Evolutionary conservation across 1,140 invertebrate genomes (phyloP), one percentile per base, ranked within the genome.

Genomic region (Aphidius gifuensis): DNA sequence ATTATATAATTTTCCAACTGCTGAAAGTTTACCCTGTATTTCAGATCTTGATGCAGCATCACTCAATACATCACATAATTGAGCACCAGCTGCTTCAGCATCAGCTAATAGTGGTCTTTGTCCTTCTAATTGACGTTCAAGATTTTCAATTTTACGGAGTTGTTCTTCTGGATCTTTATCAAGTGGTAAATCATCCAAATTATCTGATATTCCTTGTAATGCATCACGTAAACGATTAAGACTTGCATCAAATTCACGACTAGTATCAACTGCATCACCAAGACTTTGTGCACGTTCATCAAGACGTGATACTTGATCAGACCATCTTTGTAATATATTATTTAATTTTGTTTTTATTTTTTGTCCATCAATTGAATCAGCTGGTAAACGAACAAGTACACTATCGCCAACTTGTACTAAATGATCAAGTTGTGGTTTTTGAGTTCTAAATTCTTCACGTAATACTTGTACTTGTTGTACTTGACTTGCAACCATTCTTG

Each of bases 401-500:
- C 85, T 85, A 66, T 91, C 87, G 2, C 90, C 92, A 38, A 93
- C 85, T 64, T 92, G 87, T 68, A 93, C 86, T 61, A 97, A 85
- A 69, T 94, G 92, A 64, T 92, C 87, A 53, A 97, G 81, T 64
- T 94, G 90, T 0, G 93, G 92, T 74, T 97, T 92, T 74, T 97
- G 94, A 3, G 89, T 88, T 59, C 90, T 84, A 82, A 97, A 92
- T 78, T 97, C 95, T 82, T 97, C 95, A 64, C 94, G 86, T 21
- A 97, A 80, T 1, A 98, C 94, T 84, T 96, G 90, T 9, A 93
- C 89, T 73, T 85, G 79, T 75, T 97, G 93, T 39, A 96, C 90
- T 84, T 98, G 96, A 64, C 92, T 94, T 67, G 94, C 92, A 1
- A 97, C 93, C 88, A 97, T 93, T 51, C 94, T 83, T 1, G 94